Percentiles rank a stretch among this genome's conserved stretches.
phyloP scores from a whole-genome alignment of 2,888 invertebrate species.

The Unio delphinus region DNA sequence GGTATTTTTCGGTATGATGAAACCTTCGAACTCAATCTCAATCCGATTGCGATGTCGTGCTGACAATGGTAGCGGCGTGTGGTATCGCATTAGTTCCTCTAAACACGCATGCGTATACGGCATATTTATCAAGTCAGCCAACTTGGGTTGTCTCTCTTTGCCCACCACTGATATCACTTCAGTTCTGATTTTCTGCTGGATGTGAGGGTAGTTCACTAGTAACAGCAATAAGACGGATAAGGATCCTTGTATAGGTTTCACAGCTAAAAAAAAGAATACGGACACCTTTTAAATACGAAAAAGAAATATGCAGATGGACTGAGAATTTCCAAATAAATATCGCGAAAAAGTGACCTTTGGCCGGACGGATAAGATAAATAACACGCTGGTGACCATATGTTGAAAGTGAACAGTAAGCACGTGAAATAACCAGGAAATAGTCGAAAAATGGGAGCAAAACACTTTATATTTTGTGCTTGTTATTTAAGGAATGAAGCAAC shows the following conservation, averaged over 20 bases:
- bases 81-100: conserved; percentile 48
- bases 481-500: too few relatives aligned
- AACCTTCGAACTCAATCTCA: conserved; percentile 35
- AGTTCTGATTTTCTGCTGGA: conserved; percentile 45
- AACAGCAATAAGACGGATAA: conserved; percentile 44
- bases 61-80: conserved; percentile 53
- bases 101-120: conserved; percentile 53
- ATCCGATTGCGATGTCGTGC: conserved; percentile 52
- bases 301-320: too few relatives aligned
- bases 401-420: too few relatives aligned
- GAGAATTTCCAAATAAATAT: too few relatives aligned
- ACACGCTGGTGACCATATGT: too few relatives aligned
- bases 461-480: too few relatives aligned
- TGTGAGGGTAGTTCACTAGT: conserved; percentile 41
- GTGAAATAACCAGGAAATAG: too few relatives aligned
- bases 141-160: conserved; percentile 21
- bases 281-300: neutral
- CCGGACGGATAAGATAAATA: too few relatives aligned
- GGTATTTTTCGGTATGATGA: conserved; percentile 40
- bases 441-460: too few relatives aligned
- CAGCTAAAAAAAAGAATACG: conserved; percentile 26
- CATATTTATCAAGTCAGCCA: conserved; percentile 31
- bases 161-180: conserved; percentile 46
- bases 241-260: conserved; percentile 40
- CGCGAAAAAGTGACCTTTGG: too few relatives aligned